Evolutionary conservation across 2,113 vertebrate genomes (phyloP), one percentile per base, ranked within the genome.

Genomic region (Actinemys pallida): DNA sequence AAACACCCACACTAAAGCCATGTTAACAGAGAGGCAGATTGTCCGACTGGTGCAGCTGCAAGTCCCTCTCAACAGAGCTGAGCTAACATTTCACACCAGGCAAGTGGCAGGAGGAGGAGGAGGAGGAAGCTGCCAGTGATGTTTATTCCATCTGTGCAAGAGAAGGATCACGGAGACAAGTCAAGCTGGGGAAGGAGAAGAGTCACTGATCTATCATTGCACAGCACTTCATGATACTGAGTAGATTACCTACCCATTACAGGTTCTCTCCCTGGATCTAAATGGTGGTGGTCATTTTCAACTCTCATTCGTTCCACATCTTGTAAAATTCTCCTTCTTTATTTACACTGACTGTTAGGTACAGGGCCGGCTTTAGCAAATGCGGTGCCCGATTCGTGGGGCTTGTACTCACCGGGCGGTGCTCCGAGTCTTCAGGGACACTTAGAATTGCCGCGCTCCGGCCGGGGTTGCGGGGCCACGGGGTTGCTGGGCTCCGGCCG

Each of bases 11-110:
- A 11, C 86, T 49, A 27, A 88, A 91, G 81, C 89, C 81, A 11
- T 1, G 62, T 45, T 57, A 93, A 65, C 82, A 90, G 82, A 94
- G 57, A 86, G 90, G 62, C 90, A 95, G 89, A 81, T 25, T 95
- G 94, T 35, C 72, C 2, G 5, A 94, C 94, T 56, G 2, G 7
- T 54, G 93, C 95, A 96, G 95, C 90, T 95, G 94, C 88, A 91
- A 90, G 88, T 84, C 62, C n/a, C 65, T 90, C 86, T 78, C 81
- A 56, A 5, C 91, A 87, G 81, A 84, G 90, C 94, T 57, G 79
- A 80, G 53, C 31, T 80, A 89, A 14, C 35, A 2, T 84, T 50
- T 27, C 84, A n/a, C 93, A 86, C 89, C 79, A 83, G 79, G 90
- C 93, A 39, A 95, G 86, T 0, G 14, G 59, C 90, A 91, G 69